Base-by-base conservation (phyloP, 2,888 invertebrate genomes). In the Periphyllus acericola region DNA sequence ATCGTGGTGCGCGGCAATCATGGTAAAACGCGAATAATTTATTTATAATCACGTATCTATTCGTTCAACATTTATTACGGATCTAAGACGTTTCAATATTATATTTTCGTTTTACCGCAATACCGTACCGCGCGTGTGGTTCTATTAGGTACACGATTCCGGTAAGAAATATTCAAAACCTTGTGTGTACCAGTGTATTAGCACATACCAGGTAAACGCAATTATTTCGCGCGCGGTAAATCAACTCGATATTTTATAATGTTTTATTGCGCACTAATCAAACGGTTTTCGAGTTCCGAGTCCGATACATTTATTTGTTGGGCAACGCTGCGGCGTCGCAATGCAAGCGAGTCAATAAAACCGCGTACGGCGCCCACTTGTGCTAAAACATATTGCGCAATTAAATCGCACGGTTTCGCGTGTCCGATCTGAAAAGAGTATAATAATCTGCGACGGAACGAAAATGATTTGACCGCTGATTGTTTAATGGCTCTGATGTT, bases 401-500 rank as follows among this genome's bases (percentile, higher is more conserved):
- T 29, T 68, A 68, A 68, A 11, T 68, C n/a, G n/a, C n/a, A 11
- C 3, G 14, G 14, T 60, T 68, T n/a, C 68, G 68, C 25, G 9
- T 25, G 29, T 68, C 29, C 68, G 68, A 29, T n/a, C 1, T 6
- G 25, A 11, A 9, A 60, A 25, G 0, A 8, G 19, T 0, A 21
- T 25, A 60, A 25, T 60, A 46, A 3, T 68, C 11, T 25, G 29
- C 68, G n/a, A n/a, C n/a, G 29, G n/a, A 68, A n/a, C 68, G n/a
- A 79, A 79, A 34, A 79, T 34, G 34, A 60, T 34, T 79, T 79
- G 60, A 46, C 60, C 32, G 52, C 29, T 25, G 79, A 79, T 79
- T 79, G 60, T 79, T 60, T 79, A 60, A 79, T 60, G 60, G 60
- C n/a, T 14, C 6, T 36, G 6, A 36, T 36, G 6, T 36, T 36